Percentiles rank a stretch among this genome's conserved stretches.
Evolutionary conservation across 2,797 vertebrate genomes (phyloP).

Genomic region (Sebastiscus tertius): DNA sequence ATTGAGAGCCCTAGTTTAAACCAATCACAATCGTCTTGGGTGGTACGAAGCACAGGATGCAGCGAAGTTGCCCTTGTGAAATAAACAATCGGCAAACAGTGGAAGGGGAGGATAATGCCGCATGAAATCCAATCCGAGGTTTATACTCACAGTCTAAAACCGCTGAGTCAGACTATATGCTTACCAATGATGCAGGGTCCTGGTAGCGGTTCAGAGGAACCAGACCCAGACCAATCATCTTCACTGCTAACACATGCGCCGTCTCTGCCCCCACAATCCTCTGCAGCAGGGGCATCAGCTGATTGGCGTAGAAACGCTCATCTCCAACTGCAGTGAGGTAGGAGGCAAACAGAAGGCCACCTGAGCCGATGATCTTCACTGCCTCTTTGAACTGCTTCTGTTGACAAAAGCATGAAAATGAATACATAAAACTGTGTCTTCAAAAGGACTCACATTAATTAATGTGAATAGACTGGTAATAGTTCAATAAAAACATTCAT

Average conservation of each 20-base stretch:
- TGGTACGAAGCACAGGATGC: no score
- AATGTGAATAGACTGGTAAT: background rate
- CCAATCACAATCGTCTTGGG: no score
- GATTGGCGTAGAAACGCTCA: constrained; percentile 87
- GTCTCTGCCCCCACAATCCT: constrained; percentile 86
- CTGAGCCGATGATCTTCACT: constrained; percentile 85
- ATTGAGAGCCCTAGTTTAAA: no score
- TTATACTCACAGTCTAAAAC: no score
- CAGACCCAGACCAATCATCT: constrained; percentile 82
- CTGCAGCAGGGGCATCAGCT: constrained; percentile 89
- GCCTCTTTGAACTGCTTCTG: constrained; percentile 88
- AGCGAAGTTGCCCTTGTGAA: no score
- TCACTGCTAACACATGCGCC: constrained; percentile 87
- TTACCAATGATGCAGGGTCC: constrained; percentile 87
- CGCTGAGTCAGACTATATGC: background rate
- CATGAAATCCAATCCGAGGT: background rate
- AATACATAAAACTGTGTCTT: background rate
- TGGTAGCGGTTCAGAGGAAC: constrained; percentile 81
- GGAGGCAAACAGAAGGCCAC: constrained; percentile 86
- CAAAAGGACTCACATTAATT: background rate
- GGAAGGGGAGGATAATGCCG: no score
- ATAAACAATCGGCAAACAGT: no score
- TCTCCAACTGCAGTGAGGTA: constrained; percentile 88
- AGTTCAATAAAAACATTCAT: background rate
- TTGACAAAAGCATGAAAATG: constrained; percentile 3